Base-by-base conservation (phyloP, 2,113 vertebrate genomes). In the Pontoporia blainvillei region DNA sequence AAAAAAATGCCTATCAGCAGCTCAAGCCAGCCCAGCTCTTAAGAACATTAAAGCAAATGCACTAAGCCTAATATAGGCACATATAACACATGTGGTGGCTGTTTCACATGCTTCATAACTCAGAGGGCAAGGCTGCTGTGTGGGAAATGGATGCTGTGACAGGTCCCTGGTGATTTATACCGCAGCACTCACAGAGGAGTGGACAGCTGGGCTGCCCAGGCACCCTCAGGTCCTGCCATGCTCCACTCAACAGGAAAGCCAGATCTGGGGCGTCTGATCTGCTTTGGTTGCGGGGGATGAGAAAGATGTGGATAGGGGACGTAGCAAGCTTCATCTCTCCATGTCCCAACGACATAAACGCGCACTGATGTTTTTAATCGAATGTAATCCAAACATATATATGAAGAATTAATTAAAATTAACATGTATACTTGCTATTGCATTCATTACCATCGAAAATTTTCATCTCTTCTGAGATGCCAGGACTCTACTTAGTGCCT, bases 101-200 rank as follows among this genome's bases (percentile, higher is more conserved):
- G 57, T 57, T 95, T 78, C 96, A 31, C 46, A 71, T 34, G 34
- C 94, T 95, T 96, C 94, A 25, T 84, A 96, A 97, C 94, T 92
- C 96, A 86, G 97, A 96, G 95, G 96, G 96, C 94, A 97, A 90
- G 27, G 98, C 96, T 94, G 21, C 96, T 25, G 14, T 67, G 29
- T 86, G 95, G 41, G 93, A 96, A 97, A 98, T 85, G 98, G 97
- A 97, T 72, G 96, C 96, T 86, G 81, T 97, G 98, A 97, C 97
- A 97, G 97, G 96, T 96, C 82, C 76, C 83, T 1, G 8, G 93
- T 97, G 97, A 98, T 98, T 98, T 97, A 98, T 91, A 85, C 93
- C 27, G 78, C 95, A 95, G 95, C 98, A 97, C 95, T 96, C 91
- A 29, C 69, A 67, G 95, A 64, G 71, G 79, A 92, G 93, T 90